These are phyloP conservation scores for Cassiopea xamachana DNA, from an alignment of 30 jellyfish, hydroid and myxozoan species.

Conservation along the genomic window DNA sequence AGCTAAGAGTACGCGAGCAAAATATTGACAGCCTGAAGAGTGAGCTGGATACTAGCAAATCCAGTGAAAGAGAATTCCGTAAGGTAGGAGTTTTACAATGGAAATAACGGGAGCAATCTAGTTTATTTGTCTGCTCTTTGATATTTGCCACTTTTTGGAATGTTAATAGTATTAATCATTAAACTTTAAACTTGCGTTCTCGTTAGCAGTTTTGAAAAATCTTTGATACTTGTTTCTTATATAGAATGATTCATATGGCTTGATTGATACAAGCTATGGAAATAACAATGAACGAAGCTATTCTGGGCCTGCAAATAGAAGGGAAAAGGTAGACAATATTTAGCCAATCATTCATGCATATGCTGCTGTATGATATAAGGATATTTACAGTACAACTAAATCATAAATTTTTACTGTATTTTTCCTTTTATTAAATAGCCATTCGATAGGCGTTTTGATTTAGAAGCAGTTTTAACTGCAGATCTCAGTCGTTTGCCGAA, in stretches of 20 bases:
- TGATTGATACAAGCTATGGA: constrained; percentile 43
- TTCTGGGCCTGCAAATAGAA: constrained; percentile 15
- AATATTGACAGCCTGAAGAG: constrained; percentile 73
- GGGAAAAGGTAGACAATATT: constrained; percentile 55
- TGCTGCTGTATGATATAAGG: neutral
- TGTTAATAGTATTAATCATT: no score
- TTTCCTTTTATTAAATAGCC: no score
- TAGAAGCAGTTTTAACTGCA: no score
- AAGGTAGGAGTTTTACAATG: constrained; percentile 2
- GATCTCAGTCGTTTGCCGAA: no score
- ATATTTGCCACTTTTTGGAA: no score
- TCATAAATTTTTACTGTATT: no score
- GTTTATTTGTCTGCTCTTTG: no score
- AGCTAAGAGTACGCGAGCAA: constrained; percentile 86
- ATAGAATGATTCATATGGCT: constrained; percentile 60
- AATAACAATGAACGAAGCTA: constrained; percentile 33
- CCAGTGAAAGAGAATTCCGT: constrained; percentile 47
- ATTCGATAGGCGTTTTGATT: no score
- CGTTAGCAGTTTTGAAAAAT: no score
- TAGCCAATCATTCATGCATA: neutral
- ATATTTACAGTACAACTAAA: no score
- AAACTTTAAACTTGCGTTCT: no score
- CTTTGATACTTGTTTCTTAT: no score
- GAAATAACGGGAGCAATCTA: neutral
- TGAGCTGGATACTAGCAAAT: constrained; percentile 72